Evolutionary conservation across 2,888 invertebrate genomes (phyloP).

Genomic region (Drosophila paramelanica): DNA sequence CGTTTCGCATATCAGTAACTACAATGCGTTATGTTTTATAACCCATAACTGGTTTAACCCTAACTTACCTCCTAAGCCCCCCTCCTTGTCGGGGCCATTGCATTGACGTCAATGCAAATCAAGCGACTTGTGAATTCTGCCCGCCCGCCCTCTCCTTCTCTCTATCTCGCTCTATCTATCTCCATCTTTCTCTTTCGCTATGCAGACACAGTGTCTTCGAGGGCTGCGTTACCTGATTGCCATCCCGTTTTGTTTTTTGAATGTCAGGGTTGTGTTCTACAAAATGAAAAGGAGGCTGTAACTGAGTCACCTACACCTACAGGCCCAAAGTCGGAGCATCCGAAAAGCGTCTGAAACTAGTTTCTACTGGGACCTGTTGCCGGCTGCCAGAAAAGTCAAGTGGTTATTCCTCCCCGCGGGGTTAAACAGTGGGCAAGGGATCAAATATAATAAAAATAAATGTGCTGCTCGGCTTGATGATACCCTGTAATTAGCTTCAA

Average conservation of each 20-base stretch:
- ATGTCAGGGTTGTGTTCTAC: constrained; percentile 76
- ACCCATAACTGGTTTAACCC: constrained; percentile 52
- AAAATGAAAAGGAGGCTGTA: constrained; percentile 44
- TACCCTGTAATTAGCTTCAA: background rate
- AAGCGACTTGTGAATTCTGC: constrained; percentile 46
- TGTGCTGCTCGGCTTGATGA: background rate
- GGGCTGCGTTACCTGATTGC: constrained; percentile 23
- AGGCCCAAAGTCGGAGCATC: constrained; percentile 32
- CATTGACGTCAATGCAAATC: constrained; percentile 80
- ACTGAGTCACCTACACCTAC: constrained; percentile 64
- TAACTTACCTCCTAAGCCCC: constrained; percentile 9
- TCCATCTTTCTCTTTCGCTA: background rate
- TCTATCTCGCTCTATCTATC: background rate
- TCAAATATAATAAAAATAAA: constrained; percentile 1
- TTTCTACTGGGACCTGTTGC: constrained; percentile 27
- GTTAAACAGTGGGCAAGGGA: background rate
- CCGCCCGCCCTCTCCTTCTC: constrained; percentile 4
- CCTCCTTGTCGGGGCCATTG: constrained; percentile 18
- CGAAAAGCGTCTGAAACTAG: constrained; percentile 26
- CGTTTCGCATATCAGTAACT: constrained; percentile 31
- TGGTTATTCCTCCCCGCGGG: constrained; percentile 10
- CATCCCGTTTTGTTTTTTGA: constrained; percentile 38
- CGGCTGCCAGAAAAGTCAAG: constrained; percentile 30
- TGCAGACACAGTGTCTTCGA: constrained; percentile 41
- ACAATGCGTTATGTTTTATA: constrained; percentile 44